Evolutionary conservation across 2,113 vertebrate species (phyloP), one percentile per base, ranked within the genome.

Genomic region (Eidolon helvum): DNA sequence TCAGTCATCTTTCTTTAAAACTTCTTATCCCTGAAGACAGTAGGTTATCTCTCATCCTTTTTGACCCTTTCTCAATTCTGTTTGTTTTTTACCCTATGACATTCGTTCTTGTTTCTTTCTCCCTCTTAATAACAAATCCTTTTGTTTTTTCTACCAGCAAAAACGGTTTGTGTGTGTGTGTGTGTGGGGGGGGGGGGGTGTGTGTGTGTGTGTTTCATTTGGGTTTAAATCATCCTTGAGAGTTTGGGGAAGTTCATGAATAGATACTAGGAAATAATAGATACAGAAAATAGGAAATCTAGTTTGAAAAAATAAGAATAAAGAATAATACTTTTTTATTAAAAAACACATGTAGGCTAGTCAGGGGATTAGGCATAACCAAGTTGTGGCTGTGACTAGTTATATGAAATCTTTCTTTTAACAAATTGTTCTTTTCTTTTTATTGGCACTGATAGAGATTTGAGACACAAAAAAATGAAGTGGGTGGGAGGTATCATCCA

Each of bases 211-310:
- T 45, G 45, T 45, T 7, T 45, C 68, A 30, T 53, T 66, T 26
- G 22, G 48, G 12, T 12, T 55, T 79, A 90, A 95, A 59, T 8
- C 2, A 78, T 59, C 50, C 33, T 88, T 91, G 35, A 94, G 68
- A 95, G 14, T 79, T 87, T 33, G 15, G 69, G 26, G 45, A 53
- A 14, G 68, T 91, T 96, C 45, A 65, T 78, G 53, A 93, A 21
- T 61, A 90, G n/a, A 74, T 16, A 28, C 80, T 92, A 84, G 92
- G 65, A 96, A 91, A 40, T 85, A 75, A 75, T 61, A 72, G 66
- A 16, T 74, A 50, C 21, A 72, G 18, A 72, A 74, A 66, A 80
- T 43, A 71, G 72, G 65, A 55, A 61, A 69, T 87, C 33, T 66
- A 48, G 22, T 69, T 96, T 86, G 40, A 82, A 97, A 95, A 59